phyloP scores from a whole-genome alignment of 1,140 invertebrate species.

The Hyles euphorbiae region DNA sequence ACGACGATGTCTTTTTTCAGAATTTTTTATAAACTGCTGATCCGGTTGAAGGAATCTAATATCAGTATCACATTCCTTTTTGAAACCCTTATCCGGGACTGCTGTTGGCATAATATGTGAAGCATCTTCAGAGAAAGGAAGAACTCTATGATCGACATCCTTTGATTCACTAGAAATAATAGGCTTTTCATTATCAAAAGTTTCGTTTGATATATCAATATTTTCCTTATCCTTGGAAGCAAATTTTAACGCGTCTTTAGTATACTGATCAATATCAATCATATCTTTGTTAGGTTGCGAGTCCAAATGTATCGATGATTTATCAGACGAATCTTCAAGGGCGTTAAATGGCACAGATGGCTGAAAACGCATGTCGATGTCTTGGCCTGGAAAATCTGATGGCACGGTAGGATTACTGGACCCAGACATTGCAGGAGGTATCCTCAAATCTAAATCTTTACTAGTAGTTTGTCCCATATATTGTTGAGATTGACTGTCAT shows the following conservation, averaged over 20 bases:
- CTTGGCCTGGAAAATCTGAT: conserved; percentile 57
- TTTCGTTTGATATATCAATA: conserved; percentile 64
- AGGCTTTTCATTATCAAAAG: conserved; percentile 46
- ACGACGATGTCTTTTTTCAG: conserved; percentile 62
- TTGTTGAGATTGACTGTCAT: conserved; percentile 35
- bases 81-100: conserved; percentile 49
- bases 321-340: conserved; percentile 36
- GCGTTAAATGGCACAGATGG: conserved; percentile 28
- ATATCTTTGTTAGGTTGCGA: conserved; percentile 52
- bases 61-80: conserved; percentile 72
- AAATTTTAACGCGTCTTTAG: conserved; percentile 74
- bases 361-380: conserved; percentile 76
- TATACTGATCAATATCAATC: conserved; percentile 73
- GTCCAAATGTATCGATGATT: conserved; percentile 34
- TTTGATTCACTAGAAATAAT: conserved; percentile 57
- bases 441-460: conserved; percentile 70
- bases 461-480: conserved; percentile 32
- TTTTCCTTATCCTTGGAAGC: conserved; percentile 66
- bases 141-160: conserved; percentile 73
- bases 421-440: conserved; percentile 51
- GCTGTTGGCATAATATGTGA: conserved; percentile 33
- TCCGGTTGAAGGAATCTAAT: conserved; percentile 65
- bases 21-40: conserved; percentile 57
- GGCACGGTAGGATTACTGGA: conserved; percentile 36
- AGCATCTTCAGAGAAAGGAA: conserved; percentile 62